Percentiles rank a stretch among this genome's conserved stretches.
Conservation (phyloP, 1,140 invertebrate genomes). For the Drosophila sturtevanti region DNA sequence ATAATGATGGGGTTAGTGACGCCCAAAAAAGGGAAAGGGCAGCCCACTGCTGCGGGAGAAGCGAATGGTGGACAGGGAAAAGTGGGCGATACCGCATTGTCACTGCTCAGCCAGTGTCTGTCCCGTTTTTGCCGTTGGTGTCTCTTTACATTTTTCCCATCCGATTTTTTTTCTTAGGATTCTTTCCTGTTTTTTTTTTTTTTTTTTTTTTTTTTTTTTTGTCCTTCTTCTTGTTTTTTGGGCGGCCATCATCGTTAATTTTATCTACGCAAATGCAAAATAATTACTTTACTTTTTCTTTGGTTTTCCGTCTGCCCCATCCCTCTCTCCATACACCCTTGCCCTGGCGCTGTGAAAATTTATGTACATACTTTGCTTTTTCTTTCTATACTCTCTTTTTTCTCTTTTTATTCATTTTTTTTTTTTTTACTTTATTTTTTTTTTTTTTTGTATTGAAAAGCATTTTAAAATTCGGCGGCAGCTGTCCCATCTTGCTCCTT, state of each 20-base stretch:
- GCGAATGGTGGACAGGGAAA: neutral
- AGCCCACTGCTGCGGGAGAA: neutral
- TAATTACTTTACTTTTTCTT: conserved; percentile 81
- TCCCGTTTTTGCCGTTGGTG: neutral
- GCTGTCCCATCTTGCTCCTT: conserved; percentile 52
- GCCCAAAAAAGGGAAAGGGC: neutral
- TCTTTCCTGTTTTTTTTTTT: conserved; percentile 16
- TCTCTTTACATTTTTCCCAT: conserved; percentile 2
- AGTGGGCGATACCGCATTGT: conserved; percentile 42
- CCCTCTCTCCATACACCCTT: conserved; percentile 19
- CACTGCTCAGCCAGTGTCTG: conserved; percentile 22
- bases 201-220: neutral
- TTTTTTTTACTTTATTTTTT: conserved; percentile 30
- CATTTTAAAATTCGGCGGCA: conserved; percentile 75
- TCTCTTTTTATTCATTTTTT: conserved; percentile 24
- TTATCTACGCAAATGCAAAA: conserved; percentile 81
- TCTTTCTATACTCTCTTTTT: conserved; percentile 40
- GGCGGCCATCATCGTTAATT: conserved; percentile 73
- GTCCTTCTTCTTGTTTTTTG: neutral
- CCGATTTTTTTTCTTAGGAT: neutral
- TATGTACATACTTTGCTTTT: conserved; percentile 66
- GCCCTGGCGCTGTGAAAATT: conserved; percentile 67
- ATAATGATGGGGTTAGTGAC: conserved; percentile 78
- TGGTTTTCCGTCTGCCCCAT: conserved; percentile 45
- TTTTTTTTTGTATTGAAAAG: conserved; percentile 63